Percentiles rank a stretch among this genome's conserved stretches.
These are phyloP conservation scores for Anarsia innoxiella DNA, from an alignment of 2,888 invertebrate species.

Conservation along the genomic window DNA sequence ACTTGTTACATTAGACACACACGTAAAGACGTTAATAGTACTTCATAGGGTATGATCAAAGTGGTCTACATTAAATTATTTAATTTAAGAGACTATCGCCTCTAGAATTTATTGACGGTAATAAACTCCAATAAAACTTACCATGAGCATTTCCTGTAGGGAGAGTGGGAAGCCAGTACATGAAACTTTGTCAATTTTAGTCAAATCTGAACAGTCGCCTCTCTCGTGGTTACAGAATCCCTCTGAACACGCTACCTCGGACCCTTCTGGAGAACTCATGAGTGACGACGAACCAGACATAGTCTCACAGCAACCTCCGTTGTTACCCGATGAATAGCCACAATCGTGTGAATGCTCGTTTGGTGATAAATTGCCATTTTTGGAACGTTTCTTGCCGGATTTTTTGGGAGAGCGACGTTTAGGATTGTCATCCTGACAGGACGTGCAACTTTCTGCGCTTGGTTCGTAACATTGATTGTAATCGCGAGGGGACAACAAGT, in stretches of 20 bases:
- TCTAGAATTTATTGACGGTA: background rate
- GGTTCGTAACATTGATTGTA: conserved; percentile 49
- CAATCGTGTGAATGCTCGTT: conserved; percentile 87
- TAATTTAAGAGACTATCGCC: no score
- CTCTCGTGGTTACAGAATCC: conserved; percentile 88
- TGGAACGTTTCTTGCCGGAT: conserved; percentile 47
- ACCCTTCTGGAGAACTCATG: conserved; percentile 91
- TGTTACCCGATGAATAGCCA: conserved; percentile 91
- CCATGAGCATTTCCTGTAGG: conserved; percentile 87
- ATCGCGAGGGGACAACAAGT: conserved; percentile 50
- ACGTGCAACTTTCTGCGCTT: conserved; percentile 48
- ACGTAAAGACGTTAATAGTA: no score
- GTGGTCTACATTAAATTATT: no score
- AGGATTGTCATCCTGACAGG: conserved; percentile 68
- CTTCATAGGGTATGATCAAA: no score
- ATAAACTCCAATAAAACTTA: conserved; percentile 57
- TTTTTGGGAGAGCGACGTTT: conserved; percentile 57
- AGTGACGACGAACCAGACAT: conserved; percentile 83
- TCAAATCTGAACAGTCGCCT: conserved; percentile 61
- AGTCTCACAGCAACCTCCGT: conserved; percentile 81
- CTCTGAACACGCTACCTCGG: conserved; percentile 92
- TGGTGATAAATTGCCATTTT: conserved; percentile 76
- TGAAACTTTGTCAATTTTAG: conserved; percentile 54
- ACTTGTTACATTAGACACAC: no score
- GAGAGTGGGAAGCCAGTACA: conserved; percentile 76